Conservation (phyloP, 2,888 invertebrate species). For the Synanthedon myopaeformis region DNA sequence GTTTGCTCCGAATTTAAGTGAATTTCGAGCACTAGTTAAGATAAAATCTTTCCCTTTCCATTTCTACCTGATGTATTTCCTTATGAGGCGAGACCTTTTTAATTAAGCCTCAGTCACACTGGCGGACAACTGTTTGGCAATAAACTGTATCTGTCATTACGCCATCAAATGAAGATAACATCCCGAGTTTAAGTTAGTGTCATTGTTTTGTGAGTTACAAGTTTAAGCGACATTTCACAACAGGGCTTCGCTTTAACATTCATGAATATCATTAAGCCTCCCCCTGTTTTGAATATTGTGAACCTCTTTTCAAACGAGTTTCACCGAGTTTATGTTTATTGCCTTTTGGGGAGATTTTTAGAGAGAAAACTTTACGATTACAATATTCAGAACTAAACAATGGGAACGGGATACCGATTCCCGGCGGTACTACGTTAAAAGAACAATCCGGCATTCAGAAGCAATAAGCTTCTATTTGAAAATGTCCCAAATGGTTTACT, state of each 20-base stretch:
- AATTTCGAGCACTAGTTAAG: slow-evolving; percentile 32
- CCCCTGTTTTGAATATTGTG: slow-evolving; percentile 56
- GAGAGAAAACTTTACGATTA: slow-evolving; percentile 20
- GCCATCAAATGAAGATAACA: slow-evolving; percentile 60
- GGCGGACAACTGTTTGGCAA: slow-evolving; percentile 29
- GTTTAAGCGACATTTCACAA: slow-evolving; percentile 61
- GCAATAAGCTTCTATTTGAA: slow-evolving; percentile 50
- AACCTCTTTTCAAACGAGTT: slow-evolving; percentile 38
- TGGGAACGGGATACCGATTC: slow-evolving; percentile 17
- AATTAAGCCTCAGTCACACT: slow-evolving; percentile 19
- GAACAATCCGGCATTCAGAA: slow-evolving; percentile 36
- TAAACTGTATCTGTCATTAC: slow-evolving; percentile 52
- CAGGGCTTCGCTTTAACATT: slow-evolving; percentile 54
- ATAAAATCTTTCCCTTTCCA: slow-evolving; percentile 17
- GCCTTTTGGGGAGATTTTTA: slow-evolving; percentile 37
- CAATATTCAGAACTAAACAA: slow-evolving; percentile 38
- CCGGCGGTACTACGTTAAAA: slow-evolving; percentile 28
- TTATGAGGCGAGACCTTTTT: slow-evolving; percentile 29
- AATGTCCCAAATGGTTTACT: slow-evolving; percentile 47
- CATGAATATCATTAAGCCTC: slow-evolving; percentile 63
- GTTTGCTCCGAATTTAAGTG: slow-evolving; percentile 40
- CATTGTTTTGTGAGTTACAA: slow-evolving; percentile 65
- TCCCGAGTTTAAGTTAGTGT: slow-evolving; percentile 60
- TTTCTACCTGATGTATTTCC: slow-evolving; percentile 28
- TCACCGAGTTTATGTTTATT: slow-evolving; percentile 47